Evolutionary conservation across 2,113 vertebrate genomes (phyloP).

Genomic region (Hippocampus comes): DNA sequence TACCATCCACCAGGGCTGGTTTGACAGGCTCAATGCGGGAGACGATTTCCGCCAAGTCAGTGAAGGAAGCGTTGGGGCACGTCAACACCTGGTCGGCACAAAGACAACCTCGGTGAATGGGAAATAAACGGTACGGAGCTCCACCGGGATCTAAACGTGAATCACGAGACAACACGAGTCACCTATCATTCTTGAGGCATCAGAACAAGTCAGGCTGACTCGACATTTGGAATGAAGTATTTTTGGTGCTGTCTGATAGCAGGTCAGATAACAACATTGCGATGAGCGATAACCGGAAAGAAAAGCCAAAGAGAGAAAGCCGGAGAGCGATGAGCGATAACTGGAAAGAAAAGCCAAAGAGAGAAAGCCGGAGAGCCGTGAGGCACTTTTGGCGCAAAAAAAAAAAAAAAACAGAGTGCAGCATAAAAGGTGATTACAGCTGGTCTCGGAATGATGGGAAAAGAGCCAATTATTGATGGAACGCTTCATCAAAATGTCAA

Average conservation of each 20-base stretch:
- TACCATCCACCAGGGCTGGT: constrained; percentile 78
- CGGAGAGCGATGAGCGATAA: neutral
- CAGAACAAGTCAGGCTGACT: neutral
- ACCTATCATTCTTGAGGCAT: neutral
- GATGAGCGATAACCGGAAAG: neutral
- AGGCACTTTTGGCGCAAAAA: neutral
- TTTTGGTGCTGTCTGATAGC: neutral
- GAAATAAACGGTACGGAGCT: neutral
- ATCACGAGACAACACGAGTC: neutral
- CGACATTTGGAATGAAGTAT: neutral
- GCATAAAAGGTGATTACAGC: constrained; percentile 12
- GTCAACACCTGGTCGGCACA: constrained; percentile 73
- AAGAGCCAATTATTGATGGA: constrained; percentile 12
- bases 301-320: neutral
- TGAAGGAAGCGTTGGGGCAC: constrained; percentile 91
- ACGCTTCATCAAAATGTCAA: constrained; percentile 12
- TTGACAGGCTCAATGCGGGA: constrained; percentile 89
- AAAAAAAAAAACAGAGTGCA: neutral
- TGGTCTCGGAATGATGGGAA: constrained; percentile 5
- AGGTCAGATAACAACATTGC: neutral
- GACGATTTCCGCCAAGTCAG: constrained; percentile 91
- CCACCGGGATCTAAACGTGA: neutral
- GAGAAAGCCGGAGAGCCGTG: neutral
- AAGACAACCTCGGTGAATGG: neutral
- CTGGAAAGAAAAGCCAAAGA: neutral